These are phyloP conservation scores for Drosophila borealis DNA, from an alignment of 2,888 invertebrate genomes.

Conservation along the genomic window DNA sequence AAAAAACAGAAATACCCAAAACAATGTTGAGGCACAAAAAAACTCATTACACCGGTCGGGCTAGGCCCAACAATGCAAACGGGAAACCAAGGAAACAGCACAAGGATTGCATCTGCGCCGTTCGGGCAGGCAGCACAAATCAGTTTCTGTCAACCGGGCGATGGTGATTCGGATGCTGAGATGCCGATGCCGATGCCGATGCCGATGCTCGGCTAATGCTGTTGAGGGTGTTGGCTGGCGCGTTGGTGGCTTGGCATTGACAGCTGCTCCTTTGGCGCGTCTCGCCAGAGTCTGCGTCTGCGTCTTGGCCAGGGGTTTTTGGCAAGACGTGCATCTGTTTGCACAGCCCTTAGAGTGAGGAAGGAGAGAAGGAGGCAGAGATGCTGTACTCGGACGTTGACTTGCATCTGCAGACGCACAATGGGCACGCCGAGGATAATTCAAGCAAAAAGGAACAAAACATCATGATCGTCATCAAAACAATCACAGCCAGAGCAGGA, in stretches of 20 bases:
- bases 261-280: conserved; percentile 78
- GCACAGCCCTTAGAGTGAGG: conserved; percentile 45
- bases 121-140: conserved; percentile 59
- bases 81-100: conserved; percentile 59
- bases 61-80: conserved; percentile 60
- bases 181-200: conserved; percentile 15
- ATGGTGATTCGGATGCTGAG: conserved; percentile 26
- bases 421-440: conserved; percentile 57
- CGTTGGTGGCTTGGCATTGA: conserved; percentile 75
- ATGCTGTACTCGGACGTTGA: conserved; percentile 79
- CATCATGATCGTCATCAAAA: conserved; percentile 56
- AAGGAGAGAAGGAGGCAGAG: neutral
- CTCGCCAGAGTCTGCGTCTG: conserved; percentile 8
- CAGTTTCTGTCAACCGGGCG: conserved; percentile 71
- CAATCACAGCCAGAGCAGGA: conserved; percentile 59
- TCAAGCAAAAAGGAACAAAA: conserved; percentile 58
- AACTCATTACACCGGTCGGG: conserved; percentile 77
- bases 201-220: conserved; percentile 42
- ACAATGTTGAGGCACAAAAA: conserved; percentile 50
- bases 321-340: conserved; percentile 78
- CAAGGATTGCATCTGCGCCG: conserved; percentile 66
- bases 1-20: conserved; percentile 48
- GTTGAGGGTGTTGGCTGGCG: conserved; percentile 73
- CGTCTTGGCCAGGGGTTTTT: conserved; percentile 63
- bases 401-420: conserved; percentile 82